These are phyloP conservation scores for Teinopalpus imperialis DNA, from an alignment of 2,888 invertebrate genomes.

Conservation along the genomic window DNA sequence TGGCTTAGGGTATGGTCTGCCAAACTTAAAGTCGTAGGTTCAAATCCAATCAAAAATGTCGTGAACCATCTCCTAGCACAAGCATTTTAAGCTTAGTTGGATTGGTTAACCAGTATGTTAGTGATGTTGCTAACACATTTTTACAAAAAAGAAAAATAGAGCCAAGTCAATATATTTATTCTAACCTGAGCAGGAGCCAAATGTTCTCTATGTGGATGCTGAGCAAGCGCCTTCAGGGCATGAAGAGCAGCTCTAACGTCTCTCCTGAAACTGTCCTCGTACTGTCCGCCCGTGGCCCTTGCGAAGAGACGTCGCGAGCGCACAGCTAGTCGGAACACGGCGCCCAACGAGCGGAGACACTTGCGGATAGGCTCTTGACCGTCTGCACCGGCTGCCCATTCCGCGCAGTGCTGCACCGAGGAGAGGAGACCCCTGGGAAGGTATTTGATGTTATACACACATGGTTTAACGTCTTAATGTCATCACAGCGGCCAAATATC, in stretches of 20 bases:
- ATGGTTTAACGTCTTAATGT: no score
- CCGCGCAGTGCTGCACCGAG: constrained; percentile 94
- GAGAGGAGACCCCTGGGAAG: constrained; percentile 88
- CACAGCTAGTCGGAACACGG: constrained; percentile 95
- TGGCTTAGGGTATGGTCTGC: no score
- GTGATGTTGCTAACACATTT: no score
- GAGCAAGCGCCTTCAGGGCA: constrained; percentile 88
- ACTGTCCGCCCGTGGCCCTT: constrained; percentile 92
- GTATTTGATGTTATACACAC: no score
- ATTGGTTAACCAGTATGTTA: no score
- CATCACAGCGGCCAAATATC: no score
- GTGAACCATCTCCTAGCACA: no score
- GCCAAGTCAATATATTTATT: no score
- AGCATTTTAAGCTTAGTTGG: no score
- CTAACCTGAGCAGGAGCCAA: constrained; percentile 88
- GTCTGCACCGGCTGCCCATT: constrained; percentile 92
- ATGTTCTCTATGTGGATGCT: constrained; percentile 86
- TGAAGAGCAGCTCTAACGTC: constrained; percentile 91
- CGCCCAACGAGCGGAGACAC: constrained; percentile 94
- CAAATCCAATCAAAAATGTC: no score
- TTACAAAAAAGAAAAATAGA: no score
- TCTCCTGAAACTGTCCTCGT: constrained; percentile 92
- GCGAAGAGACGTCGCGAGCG: constrained; percentile 93
- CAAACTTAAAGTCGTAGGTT: no score
- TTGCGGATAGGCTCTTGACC: constrained; percentile 95